Evolutionary conservation across 2,888 invertebrate species (phyloP).

Genomic region (Drosophila setosimentum): DNA sequence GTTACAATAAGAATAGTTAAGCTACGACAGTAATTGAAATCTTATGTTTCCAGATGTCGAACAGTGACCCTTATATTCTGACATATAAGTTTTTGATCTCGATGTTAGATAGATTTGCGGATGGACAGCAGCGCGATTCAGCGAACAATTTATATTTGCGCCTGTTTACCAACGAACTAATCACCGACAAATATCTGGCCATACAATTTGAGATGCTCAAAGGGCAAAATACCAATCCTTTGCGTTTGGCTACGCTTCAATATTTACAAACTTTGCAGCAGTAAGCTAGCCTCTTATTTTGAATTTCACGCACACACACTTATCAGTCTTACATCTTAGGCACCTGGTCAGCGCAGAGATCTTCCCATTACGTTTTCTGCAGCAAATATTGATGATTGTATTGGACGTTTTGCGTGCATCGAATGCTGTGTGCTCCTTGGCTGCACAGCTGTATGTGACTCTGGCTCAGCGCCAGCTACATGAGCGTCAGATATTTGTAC

Average conservation of each 20-base stretch:
- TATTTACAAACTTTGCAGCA: slow-evolving; percentile 59
- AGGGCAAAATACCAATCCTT: slow-evolving; percentile 12
- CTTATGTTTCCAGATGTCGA: slow-evolving; percentile 35
- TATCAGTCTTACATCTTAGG: slow-evolving; percentile 20
- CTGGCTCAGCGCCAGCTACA: slow-evolving; percentile 49
- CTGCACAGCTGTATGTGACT: slow-evolving; percentile 52
- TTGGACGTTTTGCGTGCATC: slow-evolving; percentile 19
- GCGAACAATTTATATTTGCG: slow-evolving; percentile 46
- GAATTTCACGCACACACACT: neutral
- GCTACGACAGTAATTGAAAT: neutral
- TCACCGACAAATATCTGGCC: slow-evolving; percentile 40
- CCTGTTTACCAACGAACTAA: slow-evolving; percentile 58
- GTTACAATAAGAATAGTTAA: neutral
- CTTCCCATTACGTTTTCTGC: slow-evolving; percentile 58
- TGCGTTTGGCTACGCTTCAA: slow-evolving; percentile 41
- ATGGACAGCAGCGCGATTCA: slow-evolving; percentile 28
- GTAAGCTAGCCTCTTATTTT: slow-evolving; percentile 23
- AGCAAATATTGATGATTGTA: slow-evolving; percentile 53
- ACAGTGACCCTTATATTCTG: slow-evolving; percentile 17
- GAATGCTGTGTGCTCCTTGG: slow-evolving; percentile 22
- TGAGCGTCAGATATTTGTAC: slow-evolving; percentile 42
- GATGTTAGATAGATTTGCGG: slow-evolving; percentile 42
- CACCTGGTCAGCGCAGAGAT: slow-evolving; percentile 56
- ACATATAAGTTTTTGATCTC: slow-evolving; percentile 48
- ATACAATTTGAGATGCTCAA: slow-evolving; percentile 51